Conservation (phyloP, 2,797 vertebrate genomes). For the Furcifer pardalis region DNA sequence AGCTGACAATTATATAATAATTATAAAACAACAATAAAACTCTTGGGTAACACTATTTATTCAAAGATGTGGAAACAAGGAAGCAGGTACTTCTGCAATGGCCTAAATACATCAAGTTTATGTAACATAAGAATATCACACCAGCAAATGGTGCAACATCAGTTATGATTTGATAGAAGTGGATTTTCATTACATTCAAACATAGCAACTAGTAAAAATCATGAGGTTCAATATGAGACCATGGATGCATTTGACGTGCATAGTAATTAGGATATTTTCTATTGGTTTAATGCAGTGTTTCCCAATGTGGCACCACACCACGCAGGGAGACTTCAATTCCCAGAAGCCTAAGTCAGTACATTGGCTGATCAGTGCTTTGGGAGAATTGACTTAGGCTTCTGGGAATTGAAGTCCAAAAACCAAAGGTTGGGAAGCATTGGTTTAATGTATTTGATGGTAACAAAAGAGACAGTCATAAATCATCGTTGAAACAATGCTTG, state of each 20-base stretch:
- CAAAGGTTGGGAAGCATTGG: too few relatives aligned
- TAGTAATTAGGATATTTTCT: constrained; percentile 56
- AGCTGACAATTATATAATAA: background rate
- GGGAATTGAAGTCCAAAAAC: too few relatives aligned
- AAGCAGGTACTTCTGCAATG: background rate
- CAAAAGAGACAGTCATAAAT: constrained; percentile 56
- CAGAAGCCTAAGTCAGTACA: too few relatives aligned
- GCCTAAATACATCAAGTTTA: constrained; percentile 25
- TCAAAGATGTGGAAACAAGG: background rate
- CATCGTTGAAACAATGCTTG: constrained; percentile 49
- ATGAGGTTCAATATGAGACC: constrained; percentile 41
- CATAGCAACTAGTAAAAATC: constrained; percentile 42
- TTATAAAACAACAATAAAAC: too few relatives aligned
- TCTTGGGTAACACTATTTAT: background rate
- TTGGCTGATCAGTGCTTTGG: too few relatives aligned
- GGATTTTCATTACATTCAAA: constrained; percentile 39
- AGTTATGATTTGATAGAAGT: constrained; percentile 2
- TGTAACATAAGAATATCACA: background rate
- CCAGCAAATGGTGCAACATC: background rate
- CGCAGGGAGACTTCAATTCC: too few relatives aligned
- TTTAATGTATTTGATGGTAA: constrained; percentile 52
- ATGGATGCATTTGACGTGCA: constrained; percentile 32
- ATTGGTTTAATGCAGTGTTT: constrained; percentile 34
- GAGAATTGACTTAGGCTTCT: too few relatives aligned
- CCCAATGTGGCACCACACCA: too few relatives aligned